Percentiles rank a stretch among this genome's conserved stretches.
phyloP scores from a whole-genome alignment of 2,797 vertebrate genomes.

The Pterois miles region DNA sequence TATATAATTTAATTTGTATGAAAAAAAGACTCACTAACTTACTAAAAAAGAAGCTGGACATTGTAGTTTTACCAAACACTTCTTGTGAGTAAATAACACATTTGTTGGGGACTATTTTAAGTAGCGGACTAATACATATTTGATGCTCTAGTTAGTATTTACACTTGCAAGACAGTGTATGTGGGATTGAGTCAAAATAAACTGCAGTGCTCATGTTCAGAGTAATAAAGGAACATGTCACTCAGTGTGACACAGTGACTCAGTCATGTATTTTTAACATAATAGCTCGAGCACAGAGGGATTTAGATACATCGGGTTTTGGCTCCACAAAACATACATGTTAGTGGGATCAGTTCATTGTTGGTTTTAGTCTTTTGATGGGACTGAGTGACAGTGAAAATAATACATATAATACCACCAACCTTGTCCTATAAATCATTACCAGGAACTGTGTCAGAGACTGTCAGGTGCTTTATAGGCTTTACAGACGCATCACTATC shows the following conservation, averaged over 20 bases:
- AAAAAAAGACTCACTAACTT: neutral
- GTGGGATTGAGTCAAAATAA: constrained; percentile 21
- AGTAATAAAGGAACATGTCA: constrained; percentile 5
- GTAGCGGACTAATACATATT: neutral
- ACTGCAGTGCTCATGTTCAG: neutral
- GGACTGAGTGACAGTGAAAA: neutral
- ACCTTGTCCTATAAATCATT: constrained; percentile 11
- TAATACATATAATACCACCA: neutral
- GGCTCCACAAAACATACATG: neutral
- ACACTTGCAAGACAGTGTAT: neutral
- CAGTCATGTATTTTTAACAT: constrained; percentile 9
- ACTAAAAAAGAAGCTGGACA: neutral
- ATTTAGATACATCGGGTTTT: neutral
- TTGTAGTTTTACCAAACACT: neutral
- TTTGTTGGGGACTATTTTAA: constrained; percentile 7
- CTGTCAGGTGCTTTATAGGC: constrained; percentile 5
- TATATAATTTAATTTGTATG: neutral
- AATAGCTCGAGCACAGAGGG: neutral
- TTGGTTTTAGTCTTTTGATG: neutral
- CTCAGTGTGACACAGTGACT: neutral
- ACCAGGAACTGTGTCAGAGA: neutral
- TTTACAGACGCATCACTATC: constrained; percentile 8
- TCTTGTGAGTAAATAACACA: neutral
- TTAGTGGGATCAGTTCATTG: neutral
- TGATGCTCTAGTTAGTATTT: neutral